These are phyloP conservation scores for Pangasius sanitwongsei DNA, from an alignment of 2,797 vertebrate genomes.

Conservation along the genomic window DNA sequence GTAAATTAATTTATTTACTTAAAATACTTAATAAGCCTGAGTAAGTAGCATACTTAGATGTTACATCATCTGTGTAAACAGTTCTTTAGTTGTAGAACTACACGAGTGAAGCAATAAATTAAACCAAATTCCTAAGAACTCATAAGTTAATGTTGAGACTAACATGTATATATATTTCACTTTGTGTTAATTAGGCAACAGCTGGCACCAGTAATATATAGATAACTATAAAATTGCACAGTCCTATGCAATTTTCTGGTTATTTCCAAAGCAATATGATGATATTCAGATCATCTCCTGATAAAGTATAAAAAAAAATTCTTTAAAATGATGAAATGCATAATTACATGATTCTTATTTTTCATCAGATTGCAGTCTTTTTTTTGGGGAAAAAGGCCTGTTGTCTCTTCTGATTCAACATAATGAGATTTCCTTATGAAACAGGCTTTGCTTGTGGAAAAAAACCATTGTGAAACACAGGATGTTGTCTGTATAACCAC, in stretches of 20 bases:
- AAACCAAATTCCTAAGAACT: not conserved
- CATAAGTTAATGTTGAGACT: not conserved
- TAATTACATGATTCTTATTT: not conserved
- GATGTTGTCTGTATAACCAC: conserved; percentile 35
- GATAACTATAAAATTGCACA: not conserved
- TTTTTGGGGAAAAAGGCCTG: not conserved
- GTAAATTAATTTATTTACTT: conserved; percentile 11
- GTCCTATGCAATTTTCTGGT: not conserved
- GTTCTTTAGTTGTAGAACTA: not conserved
- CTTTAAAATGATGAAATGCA: not conserved
- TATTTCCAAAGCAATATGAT: not conserved
- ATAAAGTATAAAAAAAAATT: not conserved
- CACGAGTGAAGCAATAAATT: conserved; percentile 21
- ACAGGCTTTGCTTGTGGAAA: conserved; percentile 19
- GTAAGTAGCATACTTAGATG: conserved; percentile 13
- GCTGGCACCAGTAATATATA: not conserved
- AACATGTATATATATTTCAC: not conserved
- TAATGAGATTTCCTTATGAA: conserved; percentile 31
- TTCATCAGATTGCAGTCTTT: conserved; percentile 8
- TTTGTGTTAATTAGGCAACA: not conserved
- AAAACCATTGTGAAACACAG: conserved; percentile 44
- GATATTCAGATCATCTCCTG: not conserved
- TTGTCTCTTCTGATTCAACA: conserved; percentile 19
- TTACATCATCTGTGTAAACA: conserved; percentile 36
- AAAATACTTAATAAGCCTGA: conserved; percentile 24